Conservation (phyloP, 2,113 vertebrate species). For the Rhynchopsitta pachyrhyncha region DNA sequence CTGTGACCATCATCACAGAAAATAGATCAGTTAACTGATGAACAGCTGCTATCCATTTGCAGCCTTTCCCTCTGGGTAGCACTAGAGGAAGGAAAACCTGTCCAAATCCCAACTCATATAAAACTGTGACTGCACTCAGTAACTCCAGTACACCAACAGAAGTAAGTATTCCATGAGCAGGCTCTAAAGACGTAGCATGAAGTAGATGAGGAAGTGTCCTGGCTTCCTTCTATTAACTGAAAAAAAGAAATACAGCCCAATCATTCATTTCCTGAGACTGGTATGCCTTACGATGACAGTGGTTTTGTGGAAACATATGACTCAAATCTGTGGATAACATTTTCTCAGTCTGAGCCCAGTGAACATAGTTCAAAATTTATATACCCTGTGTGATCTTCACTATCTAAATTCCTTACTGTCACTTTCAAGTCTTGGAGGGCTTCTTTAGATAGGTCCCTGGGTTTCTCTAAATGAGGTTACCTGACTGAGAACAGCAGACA, state of each 20-base stretch:
- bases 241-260: neutral
- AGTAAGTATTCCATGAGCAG: neutral
- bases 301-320: neutral
- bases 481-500: neutral
- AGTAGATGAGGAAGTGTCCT: neutral
- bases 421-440: neutral
- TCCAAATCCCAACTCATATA: neutral
- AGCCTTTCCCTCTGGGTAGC: neutral
- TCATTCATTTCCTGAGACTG: neutral
- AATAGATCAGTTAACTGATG: neutral
- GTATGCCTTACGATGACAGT: neutral
- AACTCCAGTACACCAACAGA: neutral
- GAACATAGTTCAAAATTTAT: neutral
- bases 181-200: neutral
- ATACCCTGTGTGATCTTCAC: neutral
- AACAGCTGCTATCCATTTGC: neutral
- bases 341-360: neutral
- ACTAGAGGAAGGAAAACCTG: neutral
- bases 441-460: neutral
- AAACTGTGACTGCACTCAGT: neutral
- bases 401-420: neutral
- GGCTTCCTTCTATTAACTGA: neutral
- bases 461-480: neutral
- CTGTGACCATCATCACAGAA: neutral
- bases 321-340: neutral